Conservation (phyloP, 2,888 invertebrate species). For the Tenthredo distinguenda region DNA sequence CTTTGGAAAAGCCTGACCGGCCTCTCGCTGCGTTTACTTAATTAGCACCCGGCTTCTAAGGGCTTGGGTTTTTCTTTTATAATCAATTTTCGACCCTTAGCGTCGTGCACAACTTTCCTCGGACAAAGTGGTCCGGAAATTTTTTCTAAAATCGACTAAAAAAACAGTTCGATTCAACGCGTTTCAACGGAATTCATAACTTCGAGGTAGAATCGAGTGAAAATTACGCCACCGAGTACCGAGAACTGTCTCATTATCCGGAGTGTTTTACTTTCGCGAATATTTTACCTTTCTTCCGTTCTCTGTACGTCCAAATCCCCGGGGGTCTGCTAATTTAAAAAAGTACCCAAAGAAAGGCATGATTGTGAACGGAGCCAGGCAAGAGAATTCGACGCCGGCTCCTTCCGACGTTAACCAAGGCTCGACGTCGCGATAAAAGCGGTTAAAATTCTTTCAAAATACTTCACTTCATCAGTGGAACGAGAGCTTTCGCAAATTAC, state of each 20-base stretch:
- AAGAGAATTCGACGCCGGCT: background rate
- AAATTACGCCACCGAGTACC: background rate
- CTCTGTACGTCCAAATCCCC: background rate
- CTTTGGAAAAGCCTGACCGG: background rate
- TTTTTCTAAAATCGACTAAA: background rate
- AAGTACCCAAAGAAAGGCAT: background rate
- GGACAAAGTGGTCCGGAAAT: background rate
- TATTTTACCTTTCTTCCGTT: background rate
- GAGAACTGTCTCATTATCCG: background rate
- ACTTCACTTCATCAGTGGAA: background rate
- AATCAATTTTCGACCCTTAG: background rate
- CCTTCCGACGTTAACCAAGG: background rate
- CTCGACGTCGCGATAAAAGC: background rate
- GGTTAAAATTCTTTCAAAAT: conserved; percentile 7
- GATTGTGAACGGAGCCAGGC: background rate
- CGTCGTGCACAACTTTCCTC: background rate
- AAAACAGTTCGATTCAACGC: background rate
- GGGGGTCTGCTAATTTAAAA: background rate
- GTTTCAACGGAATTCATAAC: background rate
- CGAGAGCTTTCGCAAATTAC: background rate
- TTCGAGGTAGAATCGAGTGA: background rate
- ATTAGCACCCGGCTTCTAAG: background rate
- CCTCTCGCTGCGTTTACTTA: background rate
- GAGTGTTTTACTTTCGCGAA: background rate
- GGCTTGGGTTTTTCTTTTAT: background rate